Percentiles rank a stretch among this genome's conserved stretches.
Evolutionary conservation across 1,140 invertebrate species (phyloP).

Genomic region (Drosophila bifasciata): DNA sequence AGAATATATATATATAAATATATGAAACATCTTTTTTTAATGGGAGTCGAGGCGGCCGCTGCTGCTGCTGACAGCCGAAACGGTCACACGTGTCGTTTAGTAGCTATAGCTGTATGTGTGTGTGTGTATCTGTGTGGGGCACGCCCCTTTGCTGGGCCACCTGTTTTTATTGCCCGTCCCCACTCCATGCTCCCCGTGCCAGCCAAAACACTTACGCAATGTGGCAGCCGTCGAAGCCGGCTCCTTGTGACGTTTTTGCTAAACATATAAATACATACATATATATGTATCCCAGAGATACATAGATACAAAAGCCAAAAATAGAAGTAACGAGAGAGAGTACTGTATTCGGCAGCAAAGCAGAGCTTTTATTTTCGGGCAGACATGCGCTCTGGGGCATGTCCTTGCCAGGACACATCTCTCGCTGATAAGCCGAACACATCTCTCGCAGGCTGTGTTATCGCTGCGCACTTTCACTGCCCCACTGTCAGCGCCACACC

Average conservation of each 20-base stretch:
- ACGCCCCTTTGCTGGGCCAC: conserved; percentile 53
- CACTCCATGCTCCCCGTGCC: neutral
- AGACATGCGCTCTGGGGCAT: conserved; percentile 45
- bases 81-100: conserved; percentile 37
- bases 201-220: conserved; percentile 49
- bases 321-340: conserved; percentile 21
- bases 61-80: conserved; percentile 13
- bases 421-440: conserved; percentile 32
- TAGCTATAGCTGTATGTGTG: neutral
- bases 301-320: conserved; percentile 8
- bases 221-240: conserved; percentile 29
- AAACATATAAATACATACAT: neutral
- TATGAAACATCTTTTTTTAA: conserved; percentile 5
- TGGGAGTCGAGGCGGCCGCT: conserved; percentile 5
- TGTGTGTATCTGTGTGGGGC: conserved; percentile 25
- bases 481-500: neutral
- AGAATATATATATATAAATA: too few species aligned
- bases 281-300: conserved; percentile 13
- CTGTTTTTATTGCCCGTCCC: conserved; percentile 58
- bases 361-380: conserved; percentile 26
- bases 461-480: conserved; percentile 41
- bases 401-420: conserved; percentile 66
- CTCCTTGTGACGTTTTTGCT: conserved; percentile 55
- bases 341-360: conserved; percentile 21
- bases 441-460: conserved; percentile 36